phyloP scores from a whole-genome alignment of 1,140 invertebrate genomes.

The Cydia pomonella region DNA sequence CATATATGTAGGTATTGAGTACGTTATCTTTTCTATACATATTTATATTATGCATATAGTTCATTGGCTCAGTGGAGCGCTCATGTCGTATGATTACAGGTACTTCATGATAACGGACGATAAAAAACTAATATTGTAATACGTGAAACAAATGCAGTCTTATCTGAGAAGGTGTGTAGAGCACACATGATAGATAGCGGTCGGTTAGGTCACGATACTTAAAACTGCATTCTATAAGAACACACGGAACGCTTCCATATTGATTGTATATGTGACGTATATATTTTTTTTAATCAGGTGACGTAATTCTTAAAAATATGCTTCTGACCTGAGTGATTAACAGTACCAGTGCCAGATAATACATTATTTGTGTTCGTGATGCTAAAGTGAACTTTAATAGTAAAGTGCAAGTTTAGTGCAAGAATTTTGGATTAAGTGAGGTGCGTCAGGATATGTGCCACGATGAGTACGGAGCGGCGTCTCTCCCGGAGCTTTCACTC shows the following conservation, averaged over 20 bases:
- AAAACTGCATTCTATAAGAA: slow-evolving; percentile 14
- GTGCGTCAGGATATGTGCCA: slow-evolving; percentile 77
- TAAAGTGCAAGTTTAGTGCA: slow-evolving; percentile 19
- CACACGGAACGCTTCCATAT: not conserved
- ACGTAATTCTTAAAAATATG: not conserved
- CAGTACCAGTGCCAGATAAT: not conserved
- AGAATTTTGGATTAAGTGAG: slow-evolving; percentile 36
- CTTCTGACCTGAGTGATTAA: slow-evolving; percentile 10
- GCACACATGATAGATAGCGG: slow-evolving; percentile 33
- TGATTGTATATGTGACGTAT: slow-evolving; percentile 1
- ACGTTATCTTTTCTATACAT: slow-evolving; percentile 9
- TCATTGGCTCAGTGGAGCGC: slow-evolving; percentile 40
- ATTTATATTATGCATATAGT: slow-evolving; percentile 41
- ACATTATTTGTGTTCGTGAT: not conserved
- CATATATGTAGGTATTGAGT: no score
- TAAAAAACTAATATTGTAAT: slow-evolving; percentile 42
- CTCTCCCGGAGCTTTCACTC: slow-evolving; percentile 85
- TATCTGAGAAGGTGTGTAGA: slow-evolving; percentile 44
- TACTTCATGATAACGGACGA: slow-evolving; percentile 52
- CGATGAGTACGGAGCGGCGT: slow-evolving; percentile 83
- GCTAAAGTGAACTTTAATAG: slow-evolving; percentile 6
- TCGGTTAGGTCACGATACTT: slow-evolving; percentile 25
- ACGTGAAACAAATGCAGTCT: slow-evolving; percentile 49
- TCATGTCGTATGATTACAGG: slow-evolving; percentile 49
- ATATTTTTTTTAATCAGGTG: slow-evolving; percentile 5